Base-by-base conservation (phyloP, 1,140 invertebrate species). In the Asobara japonica region DNA sequence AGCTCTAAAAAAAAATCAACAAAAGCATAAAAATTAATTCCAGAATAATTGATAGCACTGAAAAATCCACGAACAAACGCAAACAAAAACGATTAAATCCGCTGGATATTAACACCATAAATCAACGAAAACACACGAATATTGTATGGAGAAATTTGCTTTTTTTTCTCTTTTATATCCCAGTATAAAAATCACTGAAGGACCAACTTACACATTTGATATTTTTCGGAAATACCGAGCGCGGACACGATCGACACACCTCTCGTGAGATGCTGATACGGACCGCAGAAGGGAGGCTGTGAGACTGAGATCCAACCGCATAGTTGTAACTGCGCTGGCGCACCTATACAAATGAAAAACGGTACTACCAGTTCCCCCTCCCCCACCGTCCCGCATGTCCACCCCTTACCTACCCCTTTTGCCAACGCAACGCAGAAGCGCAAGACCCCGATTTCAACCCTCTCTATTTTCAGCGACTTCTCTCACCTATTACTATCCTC, bases 231-330 rank as follows among this genome's bases (percentile, higher is more conserved):
- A 69, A 77, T 75, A 74, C 71, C 38, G 62, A 31, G 66, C 66
- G 66, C 38, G 67, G 72, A 75, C 61, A 61, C 67, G 69, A 74
- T 76, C 78, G 78, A 76, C 83, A 82, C 80, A 77, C 78, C 80
- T 84, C 78, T 76, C 74, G 56, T 76, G 73, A 78, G 73, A 78
- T 79, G 73, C 71, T 79, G 82, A 82, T 81, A 79, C 79, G 84
- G 80, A 82, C 79, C 84, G 76, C 77, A 76, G 77, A 84, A 84
- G 84, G 84, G 84, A 86, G 82, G 85, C 85, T 87, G 85, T 80
- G 82, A 84, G 80, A 87, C 85, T 87, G 84, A 86, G 82, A 82
- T 84, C 78, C 81, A 77, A 85, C 76, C 77, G 77, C 77, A 79
- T 80, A 79, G 79, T 79, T 77, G 75, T 69, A 36, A 79, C 66